Percentiles rank a stretch among this genome's conserved stretches.
Evolutionary conservation across 2,888 invertebrate genomes (phyloP).

Genomic region (Macrostomum cliftonense): DNA sequence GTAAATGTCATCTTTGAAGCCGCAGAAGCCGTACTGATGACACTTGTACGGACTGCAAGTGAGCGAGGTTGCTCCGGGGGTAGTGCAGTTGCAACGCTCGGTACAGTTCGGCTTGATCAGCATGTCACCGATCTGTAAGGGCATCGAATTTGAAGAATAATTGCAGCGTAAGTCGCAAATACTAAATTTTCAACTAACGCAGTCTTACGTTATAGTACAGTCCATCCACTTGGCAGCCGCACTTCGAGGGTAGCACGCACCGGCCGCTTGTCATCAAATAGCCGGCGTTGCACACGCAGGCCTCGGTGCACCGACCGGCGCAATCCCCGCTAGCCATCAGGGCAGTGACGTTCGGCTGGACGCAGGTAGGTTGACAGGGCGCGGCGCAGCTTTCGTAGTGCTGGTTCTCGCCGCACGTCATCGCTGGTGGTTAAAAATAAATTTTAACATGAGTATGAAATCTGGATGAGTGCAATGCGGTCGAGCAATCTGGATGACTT

Average conservation of each 20-base stretch:
- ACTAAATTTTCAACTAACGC: no score
- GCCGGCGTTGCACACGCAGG: constrained; percentile 36
- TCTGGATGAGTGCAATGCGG: no score
- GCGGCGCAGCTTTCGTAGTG: constrained; percentile 8
- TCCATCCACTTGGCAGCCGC: constrained; percentile 20
- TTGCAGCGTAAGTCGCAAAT: no score
- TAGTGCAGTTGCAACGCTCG: constrained; percentile 1
- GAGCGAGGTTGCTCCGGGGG: not conserved
- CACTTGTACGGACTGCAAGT: constrained; percentile 4
- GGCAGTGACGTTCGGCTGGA: constrained; percentile 1
- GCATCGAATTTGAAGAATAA: no score
- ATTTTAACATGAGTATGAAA: no score
- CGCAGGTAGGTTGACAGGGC: constrained; percentile 11
- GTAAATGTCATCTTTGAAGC: constrained; percentile 8
- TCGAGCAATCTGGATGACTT: no score
- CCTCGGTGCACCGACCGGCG: constrained; percentile 4
- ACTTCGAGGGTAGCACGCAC: constrained; percentile 13
- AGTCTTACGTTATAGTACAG: constrained; percentile 10
- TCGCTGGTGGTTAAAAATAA: not conserved
- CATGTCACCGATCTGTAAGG: constrained; percentile 3
- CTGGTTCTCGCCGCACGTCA: constrained; percentile 6
- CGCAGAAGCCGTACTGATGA: constrained; percentile 6
- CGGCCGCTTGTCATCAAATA: constrained; percentile 8
- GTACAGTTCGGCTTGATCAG: constrained; percentile 5
- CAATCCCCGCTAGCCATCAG: not conserved